Base-by-base conservation (phyloP, 2,888 invertebrate genomes). In the Herminia tarsipennalis region DNA sequence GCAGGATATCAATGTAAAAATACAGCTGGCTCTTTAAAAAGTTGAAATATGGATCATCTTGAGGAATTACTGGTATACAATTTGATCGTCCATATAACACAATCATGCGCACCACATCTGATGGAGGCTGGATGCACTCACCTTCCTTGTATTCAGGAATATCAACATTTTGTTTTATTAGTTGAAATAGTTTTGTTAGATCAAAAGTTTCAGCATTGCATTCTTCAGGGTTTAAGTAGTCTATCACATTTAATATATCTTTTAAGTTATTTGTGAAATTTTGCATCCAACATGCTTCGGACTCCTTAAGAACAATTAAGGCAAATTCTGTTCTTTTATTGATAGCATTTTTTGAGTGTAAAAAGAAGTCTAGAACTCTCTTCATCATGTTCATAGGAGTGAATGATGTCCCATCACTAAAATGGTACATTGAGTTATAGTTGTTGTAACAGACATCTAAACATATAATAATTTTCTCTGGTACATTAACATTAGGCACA, bases 21-120 rank as follows among this genome's bases (percentile, higher is more conserved):
- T 94, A 94, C 0, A 93, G 91, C 27, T 94, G 93, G 16, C 88
- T 84, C 46, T 87, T 89, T 1, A 94, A 75, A 29, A 76, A 75
- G 10, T 81, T 76, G 34, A 92, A 88, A 41, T 86, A 86, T 32
- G 82, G 66, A 44, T 88, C 81, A n/a, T 90, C 86, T 14, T 83
- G 85, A 5, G 83, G 70, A 48, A 95, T 91, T 33, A 88, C 67
- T 4, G 95, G 95, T 33, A 94, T 66, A 56, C 94, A 94, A 57
- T 93, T 93, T 0, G 95, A 95, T 36, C 96, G 83, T 3, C 94
- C 93, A 80, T 95, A 96, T 9, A 95, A 78, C 1, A 96, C 83
- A 44, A 96, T 83, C 57, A 93, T 87, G 25, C 96, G 86, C 0
- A 94, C 92, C 10, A 94, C 84, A 78, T 90, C 93, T 0, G 92